phyloP scores from a whole-genome alignment of 2,113 vertebrate species.

The Vimba vimba region DNA sequence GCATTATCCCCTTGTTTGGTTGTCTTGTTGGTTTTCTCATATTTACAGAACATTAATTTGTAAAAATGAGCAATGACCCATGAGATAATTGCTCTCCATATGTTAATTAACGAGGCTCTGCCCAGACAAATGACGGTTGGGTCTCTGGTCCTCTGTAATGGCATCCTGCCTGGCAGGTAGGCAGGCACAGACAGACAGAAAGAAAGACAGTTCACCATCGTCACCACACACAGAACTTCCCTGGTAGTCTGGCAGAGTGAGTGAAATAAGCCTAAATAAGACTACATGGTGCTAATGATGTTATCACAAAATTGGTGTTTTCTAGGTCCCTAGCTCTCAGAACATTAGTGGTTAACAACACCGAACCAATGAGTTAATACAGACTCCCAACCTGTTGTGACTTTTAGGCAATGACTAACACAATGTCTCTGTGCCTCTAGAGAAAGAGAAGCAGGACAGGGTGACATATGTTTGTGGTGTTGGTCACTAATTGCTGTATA shows the following conservation, averaged over 20 bases:
- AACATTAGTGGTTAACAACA: no score
- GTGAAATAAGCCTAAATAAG: neutral
- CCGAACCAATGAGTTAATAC: no score
- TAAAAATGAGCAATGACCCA: conserved; percentile 39
- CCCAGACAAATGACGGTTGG: conserved; percentile 46
- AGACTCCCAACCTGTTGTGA: neutral
- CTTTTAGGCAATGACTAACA: neutral
- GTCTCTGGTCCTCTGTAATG: neutral
- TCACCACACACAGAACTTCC: neutral
- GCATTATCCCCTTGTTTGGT: neutral
- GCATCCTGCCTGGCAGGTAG: conserved; percentile 38
- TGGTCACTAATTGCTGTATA: neutral
- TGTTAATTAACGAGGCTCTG: conserved; percentile 53
- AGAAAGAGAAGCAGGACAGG: neutral
- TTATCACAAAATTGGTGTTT: neutral
- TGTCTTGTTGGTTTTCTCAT: conserved; percentile 40
- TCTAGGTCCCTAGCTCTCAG: neutral
- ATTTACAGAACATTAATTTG: conserved; percentile 55
- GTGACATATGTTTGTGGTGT: neutral
- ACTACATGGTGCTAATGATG: conserved; percentile 7
- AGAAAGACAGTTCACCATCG: conserved; percentile 33
- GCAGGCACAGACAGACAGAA: conserved; percentile 2
- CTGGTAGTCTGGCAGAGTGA: neutral
- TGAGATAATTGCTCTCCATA: conserved; percentile 59
- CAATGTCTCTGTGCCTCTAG: neutral